Percentiles rank a stretch among this genome's conserved stretches.
phyloP scores from a whole-genome alignment of 2,113 vertebrate genomes.

The Mystacornis crossleyi region DNA sequence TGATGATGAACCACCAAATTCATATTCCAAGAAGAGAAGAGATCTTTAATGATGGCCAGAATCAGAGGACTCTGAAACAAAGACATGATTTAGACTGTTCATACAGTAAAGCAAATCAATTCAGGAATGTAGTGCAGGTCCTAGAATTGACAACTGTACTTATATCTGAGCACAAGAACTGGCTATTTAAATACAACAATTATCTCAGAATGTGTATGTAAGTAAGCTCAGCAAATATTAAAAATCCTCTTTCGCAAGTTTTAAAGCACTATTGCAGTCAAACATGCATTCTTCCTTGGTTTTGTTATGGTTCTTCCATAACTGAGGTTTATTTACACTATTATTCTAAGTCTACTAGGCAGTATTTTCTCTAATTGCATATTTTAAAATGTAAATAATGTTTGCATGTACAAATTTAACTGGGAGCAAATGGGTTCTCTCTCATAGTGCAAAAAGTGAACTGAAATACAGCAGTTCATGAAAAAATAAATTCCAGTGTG shows the following conservation, averaged over 20 bases:
- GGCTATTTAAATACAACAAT: background rate
- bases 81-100: background rate
- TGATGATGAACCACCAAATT: background rate
- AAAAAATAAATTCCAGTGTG: background rate
- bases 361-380: background rate
- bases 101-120: background rate
- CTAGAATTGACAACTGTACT: background rate
- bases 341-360: background rate
- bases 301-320: background rate
- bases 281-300: background rate
- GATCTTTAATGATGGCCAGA: slow-evolving; percentile 57
- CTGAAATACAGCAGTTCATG: background rate
- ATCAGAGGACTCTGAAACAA: slow-evolving; percentile 60
- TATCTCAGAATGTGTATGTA: background rate
- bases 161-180: background rate
- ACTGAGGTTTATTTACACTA: background rate
- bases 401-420: background rate
- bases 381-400: background rate
- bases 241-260: background rate
- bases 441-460: background rate
- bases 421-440: background rate
- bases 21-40: slow-evolving; percentile 10
- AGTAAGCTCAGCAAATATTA: background rate
- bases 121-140: background rate
- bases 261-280: background rate